Base-by-base conservation (phyloP, 1,140 invertebrate species). In the Drosophila hydei region DNA sequence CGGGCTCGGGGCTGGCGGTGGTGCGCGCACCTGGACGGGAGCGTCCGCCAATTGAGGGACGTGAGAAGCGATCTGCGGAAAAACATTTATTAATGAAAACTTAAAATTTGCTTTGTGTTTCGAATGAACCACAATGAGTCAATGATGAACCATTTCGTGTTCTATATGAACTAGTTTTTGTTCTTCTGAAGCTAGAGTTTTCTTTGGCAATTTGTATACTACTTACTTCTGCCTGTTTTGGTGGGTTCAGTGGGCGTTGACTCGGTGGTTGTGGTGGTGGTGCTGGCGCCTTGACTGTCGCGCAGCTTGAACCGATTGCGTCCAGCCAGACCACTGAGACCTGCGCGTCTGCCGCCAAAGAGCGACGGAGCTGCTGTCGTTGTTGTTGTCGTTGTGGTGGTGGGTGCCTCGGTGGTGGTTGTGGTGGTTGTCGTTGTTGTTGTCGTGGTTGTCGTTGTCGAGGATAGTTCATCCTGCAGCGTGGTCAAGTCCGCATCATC, bases 361-460 rank as follows among this genome's bases (percentile, higher is more conserved):
- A 93, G 75, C 8, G 93, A 92, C 0, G 93, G 92, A 0, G 92
- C 92, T 3, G 93, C 93, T 3, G 93, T 93, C 0, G 93, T 93
- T 0, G 93, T 93, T 0, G 93, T 90, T 3, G 94, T 93, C 1
- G 93, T 92, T 18, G 94, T 95, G 1, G 64, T 79, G 4, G 75
- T 77, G 38, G 92, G 92, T 0, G 92, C 91, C 11, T 92, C 77
- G 19, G 93, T 92, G 1, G 93, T 90, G 8, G 94, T 93, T 1
- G 93, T 92, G 12, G 94, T 95, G 1, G 92, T 92, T 4, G 93
- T 93, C 0, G 92, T 93, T 0, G 93, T 93, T 0, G 92, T 92
- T 3, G 93, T 93, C 2, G 94, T 94, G 0, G 94, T 95, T 0
- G 93, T 92, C 0, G 92, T 89, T 2, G 93, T 93, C 4, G 93